phyloP scores from a whole-genome alignment of 2,797 vertebrate species.

The Uromys caudimaculatus region DNA sequence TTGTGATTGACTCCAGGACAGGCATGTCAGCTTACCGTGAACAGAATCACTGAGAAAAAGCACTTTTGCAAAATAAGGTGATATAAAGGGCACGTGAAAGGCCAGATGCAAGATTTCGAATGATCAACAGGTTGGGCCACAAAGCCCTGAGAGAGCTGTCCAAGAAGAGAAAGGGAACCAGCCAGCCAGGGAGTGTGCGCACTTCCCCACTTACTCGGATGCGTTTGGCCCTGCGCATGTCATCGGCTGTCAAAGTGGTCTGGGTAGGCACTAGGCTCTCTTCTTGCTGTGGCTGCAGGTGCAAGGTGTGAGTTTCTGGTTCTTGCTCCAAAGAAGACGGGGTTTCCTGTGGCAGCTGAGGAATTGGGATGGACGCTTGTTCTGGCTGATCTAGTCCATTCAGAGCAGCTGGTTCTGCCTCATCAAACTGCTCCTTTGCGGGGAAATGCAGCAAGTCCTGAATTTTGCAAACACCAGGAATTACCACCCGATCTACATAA shows the following conservation, averaged over 20 bases:
- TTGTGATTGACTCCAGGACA: conserved; percentile 39
- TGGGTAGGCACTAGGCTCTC: conserved; percentile 85
- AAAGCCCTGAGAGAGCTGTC: not conserved
- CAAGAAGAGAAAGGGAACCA: too few species aligned
- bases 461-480: conserved; percentile 81
- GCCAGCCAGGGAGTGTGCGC: fast-evolving
- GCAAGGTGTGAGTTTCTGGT: conserved; percentile 78
- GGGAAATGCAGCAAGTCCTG: conserved; percentile 94
- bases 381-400: conserved; percentile 94
- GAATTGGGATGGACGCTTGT: conserved; percentile 78
- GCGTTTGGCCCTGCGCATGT: conserved; percentile 96
- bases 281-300: conserved; percentile 89
- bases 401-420: conserved; percentile 86
- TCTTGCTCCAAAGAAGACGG: conserved; percentile 84
- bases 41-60: conserved; percentile 15
- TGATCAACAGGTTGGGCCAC: not conserved
- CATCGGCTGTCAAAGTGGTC: conserved; percentile 92
- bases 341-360: conserved; percentile 77
- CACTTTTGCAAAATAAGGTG: not conserved
- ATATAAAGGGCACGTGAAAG: not conserved
- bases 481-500: conserved; percentile 80
- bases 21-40: conserved; percentile 15
- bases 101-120: not conserved
- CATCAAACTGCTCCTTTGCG: conserved; percentile 92
- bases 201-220: conserved; percentile 91